Evolutionary conservation across 2,888 invertebrate species (phyloP), one percentile per base, ranked within the genome.

Genomic region (Morpho deidamia): DNA sequence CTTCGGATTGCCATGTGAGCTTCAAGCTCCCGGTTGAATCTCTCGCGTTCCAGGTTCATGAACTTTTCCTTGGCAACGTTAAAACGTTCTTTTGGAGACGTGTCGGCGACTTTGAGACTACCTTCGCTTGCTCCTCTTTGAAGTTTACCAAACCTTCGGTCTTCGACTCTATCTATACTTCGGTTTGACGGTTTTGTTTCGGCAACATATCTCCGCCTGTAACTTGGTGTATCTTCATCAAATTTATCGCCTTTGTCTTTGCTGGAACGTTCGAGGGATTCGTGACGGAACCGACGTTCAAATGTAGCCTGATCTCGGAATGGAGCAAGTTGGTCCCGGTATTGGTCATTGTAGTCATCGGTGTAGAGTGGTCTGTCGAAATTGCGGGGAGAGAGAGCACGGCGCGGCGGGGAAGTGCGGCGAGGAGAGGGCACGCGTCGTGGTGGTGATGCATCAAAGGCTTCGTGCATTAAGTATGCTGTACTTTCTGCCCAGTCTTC

Each of bases 1-100:
- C 90, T 77, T 56, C 90, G 72, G 59, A 90, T 83, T 43, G 88
- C 89, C 82, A 90, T 90, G 59, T 90, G 90, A 64, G 88, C 86
- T 60, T 90, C 88, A 43, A 91, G 71, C 67, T 92, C 91, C 62
- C 91, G 87, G 61, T 91, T 91, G 60, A 92, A 89, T 54, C 92
- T 85, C 66, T 94, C 94, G 58, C 94, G 90, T 73, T 96, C 96
- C 79, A 96, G 91, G 60, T 94, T 92, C 76, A 94, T 91, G 74
- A 96, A 96, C 81, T 96, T 96, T 70, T 96, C 95, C 78, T 96
- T 96, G 44, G 96, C 96, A 67, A 96, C 96, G 67, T 95, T 94
- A 81, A 96, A 96, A 55, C 95, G 91, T 69, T 96, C 95, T 64
- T 94, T 92, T 0, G 95, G 95, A 1, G 94, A 92, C 45, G 80